Evolutionary conservation across 2,797 vertebrate species (phyloP).

Genomic region (Cyprinodon diabolis): DNA sequence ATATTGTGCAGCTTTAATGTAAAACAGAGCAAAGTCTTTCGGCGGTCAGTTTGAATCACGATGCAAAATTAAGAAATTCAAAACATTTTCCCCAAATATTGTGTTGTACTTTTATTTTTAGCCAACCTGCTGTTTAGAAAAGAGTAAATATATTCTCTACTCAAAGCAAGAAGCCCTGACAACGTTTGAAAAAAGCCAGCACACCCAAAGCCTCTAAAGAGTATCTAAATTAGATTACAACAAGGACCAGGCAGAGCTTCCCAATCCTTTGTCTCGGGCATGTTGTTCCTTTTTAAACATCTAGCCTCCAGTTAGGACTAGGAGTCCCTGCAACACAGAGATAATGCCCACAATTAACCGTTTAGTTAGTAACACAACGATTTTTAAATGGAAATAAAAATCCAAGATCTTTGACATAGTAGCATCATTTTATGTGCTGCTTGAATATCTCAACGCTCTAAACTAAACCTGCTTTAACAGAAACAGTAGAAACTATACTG

Average conservation of each 20-base stretch:
- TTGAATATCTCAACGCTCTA: background rate
- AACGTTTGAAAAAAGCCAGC: background rate
- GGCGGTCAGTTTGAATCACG: background rate
- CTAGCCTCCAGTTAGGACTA: background rate
- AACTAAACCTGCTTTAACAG: background rate
- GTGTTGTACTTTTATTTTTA: background rate
- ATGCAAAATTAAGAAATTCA: background rate
- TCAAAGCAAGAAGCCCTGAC: background rate
- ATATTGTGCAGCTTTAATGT: background rate
- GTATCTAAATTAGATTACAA: slow-evolving; percentile 5
- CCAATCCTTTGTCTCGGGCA: background rate
- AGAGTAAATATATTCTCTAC: background rate
- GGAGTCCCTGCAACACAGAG: background rate
- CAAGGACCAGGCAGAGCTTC: background rate
- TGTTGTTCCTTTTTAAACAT: slow-evolving; percentile 1
- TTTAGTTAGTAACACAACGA: background rate
- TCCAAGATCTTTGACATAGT: background rate
- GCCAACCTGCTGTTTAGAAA: background rate
- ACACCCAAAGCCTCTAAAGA: slow-evolving; percentile 1
- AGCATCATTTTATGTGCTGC: background rate
- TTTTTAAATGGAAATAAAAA: background rate
- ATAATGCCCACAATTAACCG: background rate
- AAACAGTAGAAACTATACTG: background rate
- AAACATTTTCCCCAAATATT: background rate
- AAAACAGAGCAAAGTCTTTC: background rate